Base-by-base conservation (phyloP, 2,888 invertebrate species). In the Ectemnius lituratus region DNA sequence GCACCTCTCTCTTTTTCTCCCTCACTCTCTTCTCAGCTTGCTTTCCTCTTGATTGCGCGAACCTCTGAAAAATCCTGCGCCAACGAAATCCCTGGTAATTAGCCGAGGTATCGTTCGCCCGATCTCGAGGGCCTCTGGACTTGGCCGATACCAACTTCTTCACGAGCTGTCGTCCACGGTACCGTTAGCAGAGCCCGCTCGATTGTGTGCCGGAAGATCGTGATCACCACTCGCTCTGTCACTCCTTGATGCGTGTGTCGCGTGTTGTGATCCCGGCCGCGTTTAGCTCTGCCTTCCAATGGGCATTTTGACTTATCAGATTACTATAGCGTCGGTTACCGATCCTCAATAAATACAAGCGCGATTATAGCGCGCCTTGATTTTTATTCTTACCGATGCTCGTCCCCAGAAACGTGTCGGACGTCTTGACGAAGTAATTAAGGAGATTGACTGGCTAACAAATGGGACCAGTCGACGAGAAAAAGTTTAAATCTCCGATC, bases 351-450 rank as follows among this genome's bases (percentile, higher is more conserved):
- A 52, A 52, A 52, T 52, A 52, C 4, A 16, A 4, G 52, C 52
- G 6, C n/a, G 16, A 52, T 52, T 16, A 52, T 52, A 52, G 5
- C n/a, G n/a, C 14, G 14, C 0, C 8, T 14, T 16, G 47, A 47
- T 47, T 47, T 47, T 11, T 14, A 47, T 52, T 52, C 16, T 14
- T 16, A n/a, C 3, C 52, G 16, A 16, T 6, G 3, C 4, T 16
- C 5, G 6, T 14, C 20, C 18, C 20, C 20, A 4, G 18, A 5
- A 1, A 14, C 8, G 20, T 6, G 58, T 27, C 27, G 58, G 6
- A 18, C 20, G 45, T 63, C 37, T 37, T 57, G 52, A n/a, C 56
- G 6, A 46, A 23, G 23, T 73, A 76, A 80, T 78, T 78, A 71
- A 71, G 11, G 11, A 37, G 37, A 37, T 37, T 37, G 11, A 37